These are phyloP conservation scores for Tychaedon coryphoeus DNA, from an alignment of 2,113 vertebrate genomes.

Conservation along the genomic window DNA sequence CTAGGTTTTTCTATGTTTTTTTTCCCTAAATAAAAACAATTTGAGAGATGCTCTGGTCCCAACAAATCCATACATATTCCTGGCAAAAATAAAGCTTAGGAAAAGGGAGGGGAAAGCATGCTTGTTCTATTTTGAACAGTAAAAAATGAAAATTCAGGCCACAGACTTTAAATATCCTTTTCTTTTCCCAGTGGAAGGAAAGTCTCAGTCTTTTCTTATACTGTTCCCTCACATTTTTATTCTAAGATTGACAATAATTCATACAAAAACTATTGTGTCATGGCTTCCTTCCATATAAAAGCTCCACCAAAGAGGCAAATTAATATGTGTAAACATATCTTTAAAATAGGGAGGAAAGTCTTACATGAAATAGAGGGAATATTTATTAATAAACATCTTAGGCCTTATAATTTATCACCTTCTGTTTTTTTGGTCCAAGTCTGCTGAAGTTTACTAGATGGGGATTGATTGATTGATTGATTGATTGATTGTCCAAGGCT, in stretches of 20 bases:
- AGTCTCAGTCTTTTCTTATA: background rate
- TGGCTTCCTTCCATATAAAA: background rate
- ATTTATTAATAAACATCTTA: constrained; percentile 58
- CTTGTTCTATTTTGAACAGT: background rate
- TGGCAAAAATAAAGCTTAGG: background rate
- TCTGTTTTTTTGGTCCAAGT: constrained; percentile 29
- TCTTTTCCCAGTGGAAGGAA: background rate
- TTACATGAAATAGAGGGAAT: constrained; percentile 34
- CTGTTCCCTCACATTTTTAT: background rate
- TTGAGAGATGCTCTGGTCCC: background rate
- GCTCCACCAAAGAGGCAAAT: background rate
- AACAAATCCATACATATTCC: background rate
- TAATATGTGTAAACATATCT: background rate
- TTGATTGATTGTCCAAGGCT: constrained; percentile 42
- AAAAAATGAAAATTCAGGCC: background rate
- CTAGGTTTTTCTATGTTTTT: constrained; percentile 41
- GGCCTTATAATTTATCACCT: constrained; percentile 43
- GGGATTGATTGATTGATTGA: constrained; percentile 9
- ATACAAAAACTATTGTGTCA: background rate
- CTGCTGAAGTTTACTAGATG: constrained; percentile 27
- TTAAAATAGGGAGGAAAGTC: background rate
- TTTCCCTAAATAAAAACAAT: constrained; percentile 49
- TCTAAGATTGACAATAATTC: background rate
- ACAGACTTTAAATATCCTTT: background rate
- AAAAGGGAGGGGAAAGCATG: background rate